phyloP scores from a whole-genome alignment of 2,888 invertebrate genomes.

The Trichogramma evanescens region DNA sequence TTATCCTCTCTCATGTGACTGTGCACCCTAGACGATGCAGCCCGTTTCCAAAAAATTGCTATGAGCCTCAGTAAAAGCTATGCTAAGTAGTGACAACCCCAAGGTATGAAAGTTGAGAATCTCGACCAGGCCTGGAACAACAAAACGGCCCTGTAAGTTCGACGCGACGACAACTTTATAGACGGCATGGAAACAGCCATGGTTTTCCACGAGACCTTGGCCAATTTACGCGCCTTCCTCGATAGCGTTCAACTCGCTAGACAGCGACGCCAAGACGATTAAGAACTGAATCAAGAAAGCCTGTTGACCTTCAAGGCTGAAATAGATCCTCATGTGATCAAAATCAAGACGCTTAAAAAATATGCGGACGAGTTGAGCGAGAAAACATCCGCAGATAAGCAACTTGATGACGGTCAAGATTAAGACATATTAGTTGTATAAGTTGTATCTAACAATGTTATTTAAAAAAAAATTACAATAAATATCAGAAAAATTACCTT shows the following conservation, averaged over 20 bases:
- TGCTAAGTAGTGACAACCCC: constrained; percentile 83
- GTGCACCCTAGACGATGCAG: constrained; percentile 81
- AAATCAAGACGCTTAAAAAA: constrained; percentile 92
- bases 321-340: constrained; percentile 96
- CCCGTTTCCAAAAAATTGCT: constrained; percentile 79
- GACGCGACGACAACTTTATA: constrained; percentile 86
- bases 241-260: constrained; percentile 83
- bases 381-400: constrained; percentile 86
- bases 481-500: too few relatives aligned
- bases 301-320: constrained; percentile 88
- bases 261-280: constrained; percentile 89
- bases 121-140: constrained; percentile 91
- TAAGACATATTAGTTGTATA: too few relatives aligned
- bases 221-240: constrained; percentile 85
- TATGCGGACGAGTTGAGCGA: constrained; percentile 94
- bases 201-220: constrained; percentile 89
- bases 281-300: constrained; percentile 89
- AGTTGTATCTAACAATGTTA: too few relatives aligned
- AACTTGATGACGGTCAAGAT: too few relatives aligned
- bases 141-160: constrained; percentile 85
- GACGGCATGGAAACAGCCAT: constrained; percentile 94
- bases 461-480: too few relatives aligned
- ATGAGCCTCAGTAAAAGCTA: constrained; percentile 85
- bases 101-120: constrained; percentile 96
- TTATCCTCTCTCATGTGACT: constrained; percentile 83